Conservation (phyloP, 2,797 vertebrate genomes). For the Cetoscarus ocellatus region DNA sequence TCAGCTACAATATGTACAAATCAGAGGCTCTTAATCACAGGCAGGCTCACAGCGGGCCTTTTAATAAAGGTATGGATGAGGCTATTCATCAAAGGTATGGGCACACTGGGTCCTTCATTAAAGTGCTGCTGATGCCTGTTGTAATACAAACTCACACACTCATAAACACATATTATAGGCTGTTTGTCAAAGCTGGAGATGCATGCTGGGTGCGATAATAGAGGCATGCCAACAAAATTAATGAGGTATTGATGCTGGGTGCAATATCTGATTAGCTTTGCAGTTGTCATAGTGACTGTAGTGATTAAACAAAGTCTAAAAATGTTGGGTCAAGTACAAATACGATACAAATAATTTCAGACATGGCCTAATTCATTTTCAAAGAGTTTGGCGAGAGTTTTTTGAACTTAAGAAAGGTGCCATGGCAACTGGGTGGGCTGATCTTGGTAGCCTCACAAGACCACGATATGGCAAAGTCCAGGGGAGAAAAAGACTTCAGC, state of each 20-base stretch:
- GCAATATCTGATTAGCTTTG: no score
- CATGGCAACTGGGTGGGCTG: no score
- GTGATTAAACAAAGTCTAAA: no score
- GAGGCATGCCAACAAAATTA: neutral
- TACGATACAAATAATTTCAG: no score
- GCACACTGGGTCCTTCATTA: constrained; percentile 37
- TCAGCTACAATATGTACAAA: constrained; percentile 27
- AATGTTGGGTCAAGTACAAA: no score
- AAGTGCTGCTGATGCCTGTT: constrained; percentile 37
- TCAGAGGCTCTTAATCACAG: constrained; percentile 36
- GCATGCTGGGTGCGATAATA: neutral
- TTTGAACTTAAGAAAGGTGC: no score
- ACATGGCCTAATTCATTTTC: no score
- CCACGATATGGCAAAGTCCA: no score
- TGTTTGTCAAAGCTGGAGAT: constrained; percentile 13
- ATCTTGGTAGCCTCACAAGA: no score
- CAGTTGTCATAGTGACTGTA: no score
- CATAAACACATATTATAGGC: neutral
- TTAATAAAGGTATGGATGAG: constrained; percentile 53
- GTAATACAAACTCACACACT: constrained; percentile 19
- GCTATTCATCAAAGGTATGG: constrained; percentile 47
- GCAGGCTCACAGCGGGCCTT: constrained; percentile 26
- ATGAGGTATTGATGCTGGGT: neutral
- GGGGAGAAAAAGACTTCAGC: no score
- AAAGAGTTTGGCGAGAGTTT: no score